Percentiles rank a stretch among this genome's conserved stretches.
These are phyloP conservation scores for Pogonocichla stellata DNA, from an alignment of 2,113 vertebrate genomes.

Conservation along the genomic window DNA sequence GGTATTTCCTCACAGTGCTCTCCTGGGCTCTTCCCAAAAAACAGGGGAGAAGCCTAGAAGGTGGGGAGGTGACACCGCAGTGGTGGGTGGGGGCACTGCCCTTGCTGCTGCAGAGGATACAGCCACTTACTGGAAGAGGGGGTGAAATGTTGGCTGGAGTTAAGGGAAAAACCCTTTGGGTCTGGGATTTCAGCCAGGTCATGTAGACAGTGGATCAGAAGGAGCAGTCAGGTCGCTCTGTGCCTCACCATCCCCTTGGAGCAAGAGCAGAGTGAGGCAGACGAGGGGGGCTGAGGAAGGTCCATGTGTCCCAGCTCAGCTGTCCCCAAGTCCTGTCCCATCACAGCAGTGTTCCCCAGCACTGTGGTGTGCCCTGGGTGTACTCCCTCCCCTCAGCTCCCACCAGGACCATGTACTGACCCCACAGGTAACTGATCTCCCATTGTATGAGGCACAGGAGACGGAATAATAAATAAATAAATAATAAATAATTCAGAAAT, in stretches of 20 bases:
- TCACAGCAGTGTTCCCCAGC: neutral
- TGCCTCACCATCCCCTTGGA: slow-evolving; percentile 18
- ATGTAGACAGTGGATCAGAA: neutral
- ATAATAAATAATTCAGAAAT: slow-evolving; percentile 48
- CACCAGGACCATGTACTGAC: neutral
- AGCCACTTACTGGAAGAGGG: slow-evolving; percentile 5
- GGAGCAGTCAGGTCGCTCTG: neutral
- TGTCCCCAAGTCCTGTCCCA: neutral
- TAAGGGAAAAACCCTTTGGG: slow-evolving; percentile 2
- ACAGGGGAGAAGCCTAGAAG: neutral
- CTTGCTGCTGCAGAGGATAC: neutral
- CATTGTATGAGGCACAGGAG: neutral
- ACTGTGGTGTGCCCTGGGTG: neutral
- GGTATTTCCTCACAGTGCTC: neutral
- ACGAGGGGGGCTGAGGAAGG: neutral
- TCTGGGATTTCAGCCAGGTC: slow-evolving; percentile 39
- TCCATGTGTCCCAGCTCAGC: neutral
- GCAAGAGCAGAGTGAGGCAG: neutral
- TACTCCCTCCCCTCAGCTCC: neutral
- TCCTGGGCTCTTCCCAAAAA: neutral
- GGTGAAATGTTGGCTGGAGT: slow-evolving; percentile 8
- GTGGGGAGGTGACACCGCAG: neutral
- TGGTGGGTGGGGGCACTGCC: neutral
- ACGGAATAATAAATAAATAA: slow-evolving; percentile 20
- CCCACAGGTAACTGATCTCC: slow-evolving; percentile 39